These are phyloP conservation scores for Brachyistius frenatus DNA, from an alignment of 2,113 vertebrate species.

Conservation along the genomic window DNA sequence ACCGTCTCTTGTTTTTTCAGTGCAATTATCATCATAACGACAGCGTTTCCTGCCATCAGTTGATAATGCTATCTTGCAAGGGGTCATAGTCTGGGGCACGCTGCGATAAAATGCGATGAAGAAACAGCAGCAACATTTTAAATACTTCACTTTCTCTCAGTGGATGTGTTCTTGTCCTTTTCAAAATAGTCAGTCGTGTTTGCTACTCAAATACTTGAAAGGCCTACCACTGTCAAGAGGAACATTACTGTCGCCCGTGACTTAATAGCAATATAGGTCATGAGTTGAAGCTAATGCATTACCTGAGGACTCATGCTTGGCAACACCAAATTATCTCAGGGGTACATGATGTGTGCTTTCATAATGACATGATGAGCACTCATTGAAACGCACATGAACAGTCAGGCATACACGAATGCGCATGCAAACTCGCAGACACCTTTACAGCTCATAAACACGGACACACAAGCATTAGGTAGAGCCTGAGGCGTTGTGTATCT, in stretches of 20 bases:
- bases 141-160: neutral
- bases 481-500: constrained; percentile 34
- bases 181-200: constrained; percentile 13
- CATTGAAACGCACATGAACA: constrained; percentile 30
- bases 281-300: constrained; percentile 51
- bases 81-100: constrained; percentile 14
- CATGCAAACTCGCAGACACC: constrained; percentile 3
- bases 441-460: neutral
- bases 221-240: constrained; percentile 7
- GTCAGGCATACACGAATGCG: neutral
- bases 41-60: constrained; percentile 51
- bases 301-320: constrained; percentile 28
- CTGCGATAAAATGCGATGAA: neutral
- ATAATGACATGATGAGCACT: constrained; percentile 37
- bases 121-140: neutral
- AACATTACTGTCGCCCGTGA: constrained; percentile 21
- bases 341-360: constrained; percentile 41
- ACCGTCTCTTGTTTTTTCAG: constrained; percentile 16
- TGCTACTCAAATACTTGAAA: neutral
- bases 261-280: constrained; percentile 49
- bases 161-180: neutral
- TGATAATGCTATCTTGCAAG: neutral
- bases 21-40: constrained; percentile 26
- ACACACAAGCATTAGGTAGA: neutral
- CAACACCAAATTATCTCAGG: constrained; percentile 33